Conservation (phyloP, 2,888 invertebrate species). For the Liposcelis brunnea region DNA sequence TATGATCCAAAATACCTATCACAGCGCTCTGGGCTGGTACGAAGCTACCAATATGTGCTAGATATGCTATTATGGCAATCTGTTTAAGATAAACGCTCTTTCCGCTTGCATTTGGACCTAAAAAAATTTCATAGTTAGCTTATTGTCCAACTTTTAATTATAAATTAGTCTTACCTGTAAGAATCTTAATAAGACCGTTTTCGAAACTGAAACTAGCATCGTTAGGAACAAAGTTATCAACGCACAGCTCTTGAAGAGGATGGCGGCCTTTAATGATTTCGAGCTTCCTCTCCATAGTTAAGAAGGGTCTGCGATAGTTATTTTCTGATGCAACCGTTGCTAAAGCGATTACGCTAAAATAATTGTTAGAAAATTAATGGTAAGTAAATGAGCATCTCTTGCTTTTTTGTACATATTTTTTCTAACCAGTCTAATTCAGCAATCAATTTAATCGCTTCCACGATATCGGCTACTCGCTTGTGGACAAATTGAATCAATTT, state of each 20-base stretch:
- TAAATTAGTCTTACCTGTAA: slow-evolving; percentile 31
- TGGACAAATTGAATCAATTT: slow-evolving; percentile 43
- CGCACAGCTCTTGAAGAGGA: slow-evolving; percentile 52
- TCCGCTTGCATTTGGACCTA: slow-evolving; percentile 78
- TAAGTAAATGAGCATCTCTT: too few relatives aligned
- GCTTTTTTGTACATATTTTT: too few relatives aligned
- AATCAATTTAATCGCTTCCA: slow-evolving; percentile 37
- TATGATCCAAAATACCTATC: slow-evolving; percentile 52
- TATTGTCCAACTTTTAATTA: background rate
- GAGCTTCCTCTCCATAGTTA: slow-evolving; percentile 38
- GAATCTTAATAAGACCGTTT: slow-evolving; percentile 46
- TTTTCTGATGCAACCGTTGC: slow-evolving; percentile 45
- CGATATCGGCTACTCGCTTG: slow-evolving; percentile 36
- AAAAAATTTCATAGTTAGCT: too few relatives aligned
- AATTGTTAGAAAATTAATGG: slow-evolving; percentile 1
- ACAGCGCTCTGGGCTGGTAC: slow-evolving; percentile 63
- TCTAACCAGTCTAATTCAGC: slow-evolving; percentile 50
- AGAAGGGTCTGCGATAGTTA: slow-evolving; percentile 43
- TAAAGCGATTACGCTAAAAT: slow-evolving; percentile 44
- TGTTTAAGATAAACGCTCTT: slow-evolving; percentile 87
- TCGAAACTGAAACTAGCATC: slow-evolving; percentile 40
- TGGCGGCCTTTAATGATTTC: slow-evolving; percentile 52
- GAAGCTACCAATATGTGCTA: slow-evolving; percentile 79
- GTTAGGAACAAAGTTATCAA: slow-evolving; percentile 55
- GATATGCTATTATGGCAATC: slow-evolving; percentile 56